Base-by-base conservation (phyloP, 2,888 invertebrate species). In the Hartigia nigra region DNA sequence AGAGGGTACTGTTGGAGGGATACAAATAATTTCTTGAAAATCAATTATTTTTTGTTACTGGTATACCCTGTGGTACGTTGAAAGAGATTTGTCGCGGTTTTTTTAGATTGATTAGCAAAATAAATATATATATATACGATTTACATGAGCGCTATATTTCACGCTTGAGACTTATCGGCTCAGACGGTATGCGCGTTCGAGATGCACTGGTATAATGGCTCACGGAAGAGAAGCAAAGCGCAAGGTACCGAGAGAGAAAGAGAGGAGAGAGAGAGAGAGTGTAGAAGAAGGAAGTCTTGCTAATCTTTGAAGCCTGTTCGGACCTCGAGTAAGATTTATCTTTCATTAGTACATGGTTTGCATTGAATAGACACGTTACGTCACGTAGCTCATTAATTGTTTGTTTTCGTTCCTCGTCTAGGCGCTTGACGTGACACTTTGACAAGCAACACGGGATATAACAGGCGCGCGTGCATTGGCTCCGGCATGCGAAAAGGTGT, bases 301-400 rank as follows among this genome's bases (percentile, higher is more conserved):
- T 55, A 55, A 55, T 55, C 55, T 55, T 9, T 23, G 2, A 55
- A 55, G 55, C 5, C 39, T 39, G 5, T 5, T 23, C 39, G 79
- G 79, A 75, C 82, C 82, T 81, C 82, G 84, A 81, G 81, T 79
- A 84, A 87, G 88, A 89, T 89, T 89, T 89, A 90, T 90, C 86
- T 87, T 86, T 87, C 86, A 88, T 88, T 88, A 88, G 88, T 86
- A 79, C 83, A 82, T 84, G 79, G 85, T 88, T 88, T 87, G 86
- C 86, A 89, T 89, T 83, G 88, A 87, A 87, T 87, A 85, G 86
- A 86, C 84, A 84, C 80, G 84, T 85, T 85, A 87, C 82, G 82
- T 85, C 86, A 87, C 87, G 85, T 80, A 78, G 81, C 84, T 84
- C 85, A 86, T 87, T 90, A 90, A 90, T 90, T 88, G 89, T 88